Evolutionary conservation across 1,140 invertebrate species (phyloP), one percentile per base, ranked within the genome.

Genomic region (Penaeus vannamei): DNA sequence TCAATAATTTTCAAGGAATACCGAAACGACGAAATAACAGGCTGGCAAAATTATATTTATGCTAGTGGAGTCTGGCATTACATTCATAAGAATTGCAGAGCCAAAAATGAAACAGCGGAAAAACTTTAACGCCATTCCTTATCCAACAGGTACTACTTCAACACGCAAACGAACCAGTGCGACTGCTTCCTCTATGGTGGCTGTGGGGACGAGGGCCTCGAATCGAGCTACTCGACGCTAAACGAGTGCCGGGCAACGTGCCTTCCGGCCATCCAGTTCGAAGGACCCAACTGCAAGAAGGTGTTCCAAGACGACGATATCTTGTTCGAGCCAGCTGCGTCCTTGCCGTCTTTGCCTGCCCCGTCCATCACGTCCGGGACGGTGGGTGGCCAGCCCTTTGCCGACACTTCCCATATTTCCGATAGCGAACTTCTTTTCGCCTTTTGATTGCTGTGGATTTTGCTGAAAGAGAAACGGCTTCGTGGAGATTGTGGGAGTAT

Each of bases 121-220:
- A 3, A 76, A 12, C 7, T 20, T 3, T 32, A 20, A 17, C 26
- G 14, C 72, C 23, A 32, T 32, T 32, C 4, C 29, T 29, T 32
- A 17, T 32, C 26, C n/a, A 32, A 80, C 81, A 85, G 84, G 46
- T 85, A 76, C 46, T 85, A 53, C 69, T 85, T 46, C 66, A 72
- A 85, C n/a, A 19, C 66, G 10, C 20, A 46, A 36, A 85, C 64
- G 1, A 46, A 72, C 64, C 84, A 85, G 84, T 85, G 84, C 72
- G 84, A 85, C 66, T 85, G 84, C 20, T 85, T 85, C 46, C 29
- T 85, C 22, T 85, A 85, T 22, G 84, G 69, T 17, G 84, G 84
- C 14, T 85, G 84, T 19, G 84, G 84, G 0, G 1, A 14, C 17
- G 66, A 85, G 22, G 84, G 84, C 32, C 64, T 85, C 26, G 19